Evolutionary conservation across 2,888 invertebrate species (phyloP).

Genomic region (Xestia c-nigrum): DNA sequence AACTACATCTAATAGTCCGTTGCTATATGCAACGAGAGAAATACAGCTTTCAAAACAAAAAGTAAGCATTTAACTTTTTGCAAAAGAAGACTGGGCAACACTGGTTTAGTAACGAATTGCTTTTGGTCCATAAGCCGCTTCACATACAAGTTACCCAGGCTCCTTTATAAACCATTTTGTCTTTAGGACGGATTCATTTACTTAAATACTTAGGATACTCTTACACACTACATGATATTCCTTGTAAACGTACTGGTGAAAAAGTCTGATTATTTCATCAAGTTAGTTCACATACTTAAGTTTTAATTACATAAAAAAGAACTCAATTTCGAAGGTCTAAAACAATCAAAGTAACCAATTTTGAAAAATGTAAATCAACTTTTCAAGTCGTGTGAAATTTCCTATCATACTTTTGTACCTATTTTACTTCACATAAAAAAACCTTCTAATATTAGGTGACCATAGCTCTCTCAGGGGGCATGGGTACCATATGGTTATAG

Average conservation of each 20-base stretch:
- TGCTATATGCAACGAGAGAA: conserved; percentile 2
- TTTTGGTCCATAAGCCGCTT: background rate
- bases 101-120: background rate
- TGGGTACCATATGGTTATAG: conserved; percentile 93
- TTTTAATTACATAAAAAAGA: background rate
- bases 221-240: background rate
- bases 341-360: background rate
- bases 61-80: background rate
- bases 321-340: background rate
- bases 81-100: background rate
- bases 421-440: conserved; percentile 1
- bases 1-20: conserved; percentile 43
- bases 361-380: conserved; percentile 36
- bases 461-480: conserved; percentile 92
- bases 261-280: background rate
- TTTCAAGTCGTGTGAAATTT: conserved; percentile 32
- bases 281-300: background rate
- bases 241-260: background rate
- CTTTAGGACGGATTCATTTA: conserved; percentile 17
- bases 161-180: background rate
- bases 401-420: conserved; percentile 37
- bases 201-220: background rate
- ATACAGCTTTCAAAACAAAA: background rate
- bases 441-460: conserved; percentile 77
- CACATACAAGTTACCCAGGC: background rate